Evolutionary conservation across 2,797 vertebrate genomes (phyloP), one percentile per base, ranked within the genome.

Genomic region (Scarus forsteni): DNA sequence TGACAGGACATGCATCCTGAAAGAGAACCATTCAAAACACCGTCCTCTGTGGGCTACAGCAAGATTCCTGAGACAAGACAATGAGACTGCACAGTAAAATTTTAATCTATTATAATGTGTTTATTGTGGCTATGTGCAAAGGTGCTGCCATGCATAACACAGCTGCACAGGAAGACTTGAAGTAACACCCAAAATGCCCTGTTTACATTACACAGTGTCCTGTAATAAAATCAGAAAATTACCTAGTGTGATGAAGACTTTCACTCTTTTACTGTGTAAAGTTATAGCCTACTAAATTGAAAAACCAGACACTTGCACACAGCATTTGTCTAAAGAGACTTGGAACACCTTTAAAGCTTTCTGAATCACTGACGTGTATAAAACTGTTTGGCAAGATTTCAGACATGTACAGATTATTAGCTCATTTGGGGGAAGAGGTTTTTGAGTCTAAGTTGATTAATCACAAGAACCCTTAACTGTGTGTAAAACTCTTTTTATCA

Each of bases 321-420:
- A 11, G 59, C 35, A 38, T 45, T 43, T 10, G n/a, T 46, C 50
- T n/a, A 45, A 13, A 73, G 65, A 55, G 50, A 60, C 66, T 71
- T 70, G 70, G 49, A 69, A 42, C 19, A 4, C 43, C 18, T 51
- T 13, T 27, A 39, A 7, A 45, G 14, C 45, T 70, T 50, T 59
- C 53, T 70, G 55, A 73, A 71, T 76, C 58, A 44, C 35, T 38
- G 53, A 10, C 3, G 66, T 44, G 51, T 52, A 69, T 71, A 46
- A 73, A 80, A 65, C 6, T 61, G n/a, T 53, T 60, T 60, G 66
- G 60, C 62, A 60, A 52, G 12, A 39, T 3, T 54, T 56, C 48
- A 51, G n/a, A 48, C 44, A 65, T 16, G 34, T 66, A 61, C 50
- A 60, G 66, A 75, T 57, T 35, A 18, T 71, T 49, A 19, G 57